These are phyloP conservation scores for Drosophila histrio DNA, from an alignment of 2,888 invertebrate species.

Conservation along the genomic window DNA sequence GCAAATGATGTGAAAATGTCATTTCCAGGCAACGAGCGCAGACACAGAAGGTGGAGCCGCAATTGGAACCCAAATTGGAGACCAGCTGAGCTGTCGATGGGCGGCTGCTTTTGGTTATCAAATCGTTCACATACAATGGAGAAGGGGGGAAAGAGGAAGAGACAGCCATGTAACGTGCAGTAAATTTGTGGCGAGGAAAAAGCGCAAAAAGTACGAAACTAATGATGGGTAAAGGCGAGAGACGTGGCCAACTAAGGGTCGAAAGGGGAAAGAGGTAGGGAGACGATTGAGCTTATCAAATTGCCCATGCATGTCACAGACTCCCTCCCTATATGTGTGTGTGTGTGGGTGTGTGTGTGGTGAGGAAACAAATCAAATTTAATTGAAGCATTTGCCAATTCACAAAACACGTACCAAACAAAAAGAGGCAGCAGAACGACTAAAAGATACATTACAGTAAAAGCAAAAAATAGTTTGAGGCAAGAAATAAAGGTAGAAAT, in stretches of 20 bases:
- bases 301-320: constrained; percentile 56
- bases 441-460: too few relatives aligned
- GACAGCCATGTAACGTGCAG: constrained; percentile 43
- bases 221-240: constrained; percentile 67
- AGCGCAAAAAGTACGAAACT: constrained; percentile 71
- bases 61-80: constrained; percentile 59
- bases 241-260: background rate
- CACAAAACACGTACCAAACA: constrained; percentile 39
- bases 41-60: constrained; percentile 31
- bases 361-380: constrained; percentile 70
- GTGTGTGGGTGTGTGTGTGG: constrained; percentile 24
- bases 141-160: background rate
- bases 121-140: constrained; percentile 24
- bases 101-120: constrained; percentile 55
- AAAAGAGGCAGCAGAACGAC: background rate
- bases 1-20: constrained; percentile 80
- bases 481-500: too few relatives aligned
- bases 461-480: too few relatives aligned
- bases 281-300: constrained; percentile 65
- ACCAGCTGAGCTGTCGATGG: constrained; percentile 52
- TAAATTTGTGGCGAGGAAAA: constrained; percentile 72
- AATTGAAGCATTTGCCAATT: constrained; percentile 62
- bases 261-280: background rate
- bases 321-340: background rate
- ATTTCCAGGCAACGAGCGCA: constrained; percentile 61